A percentile compares a stretch with the other conserved stretches of the same genome.
These are phyloP conservation scores for Gryllus bimaculatus DNA, from an alignment of 1,140 invertebrate species.

Conservation along the genomic window DNA sequence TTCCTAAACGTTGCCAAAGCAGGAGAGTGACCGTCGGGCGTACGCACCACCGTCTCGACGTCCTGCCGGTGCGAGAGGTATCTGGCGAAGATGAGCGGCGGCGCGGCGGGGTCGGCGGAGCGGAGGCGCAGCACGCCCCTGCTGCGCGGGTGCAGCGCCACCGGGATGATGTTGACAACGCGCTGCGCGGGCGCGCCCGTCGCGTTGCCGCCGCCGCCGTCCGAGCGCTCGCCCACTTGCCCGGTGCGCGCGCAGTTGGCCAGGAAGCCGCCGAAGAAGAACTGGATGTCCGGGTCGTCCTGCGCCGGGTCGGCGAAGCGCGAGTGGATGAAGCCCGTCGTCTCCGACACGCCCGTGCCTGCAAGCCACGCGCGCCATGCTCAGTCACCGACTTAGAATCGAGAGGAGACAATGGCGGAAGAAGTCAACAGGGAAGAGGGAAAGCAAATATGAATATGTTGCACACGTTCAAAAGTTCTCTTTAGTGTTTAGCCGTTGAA, in stretches of 20 bases:
- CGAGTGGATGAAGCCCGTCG: slow-evolving; percentile 71
- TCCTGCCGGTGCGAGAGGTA: slow-evolving; percentile 70
- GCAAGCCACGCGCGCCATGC: neutral
- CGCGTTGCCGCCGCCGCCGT: neutral
- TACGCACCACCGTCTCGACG: slow-evolving; percentile 60
- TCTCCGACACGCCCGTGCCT: slow-evolving; percentile 60
- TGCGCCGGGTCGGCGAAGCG: slow-evolving; percentile 62
- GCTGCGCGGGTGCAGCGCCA: slow-evolving; percentile 69
- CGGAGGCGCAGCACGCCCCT: slow-evolving; percentile 60
- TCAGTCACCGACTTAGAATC: neutral
- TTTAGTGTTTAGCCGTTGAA: too few species aligned
- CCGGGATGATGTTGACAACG: slow-evolving; percentile 52
- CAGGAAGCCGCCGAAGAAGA: slow-evolving; percentile 62
- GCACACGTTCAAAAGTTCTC: too few species aligned
- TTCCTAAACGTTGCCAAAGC: too few species aligned
- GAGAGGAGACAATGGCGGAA: too few species aligned
- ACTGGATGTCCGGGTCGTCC: slow-evolving; percentile 75
- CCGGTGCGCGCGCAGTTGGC: slow-evolving; percentile 73
- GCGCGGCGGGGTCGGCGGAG: slow-evolving; percentile 62
- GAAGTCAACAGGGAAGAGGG: too few species aligned
- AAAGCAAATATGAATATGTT: too few species aligned
- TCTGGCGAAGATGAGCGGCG: slow-evolving; percentile 76
- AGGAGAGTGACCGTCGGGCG: too few species aligned
- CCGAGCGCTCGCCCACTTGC: slow-evolving; percentile 37
- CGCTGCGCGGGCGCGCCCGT: slow-evolving; percentile 24